Conservation (phyloP, 2,888 invertebrate species). For the Epirrhoe alternata region DNA sequence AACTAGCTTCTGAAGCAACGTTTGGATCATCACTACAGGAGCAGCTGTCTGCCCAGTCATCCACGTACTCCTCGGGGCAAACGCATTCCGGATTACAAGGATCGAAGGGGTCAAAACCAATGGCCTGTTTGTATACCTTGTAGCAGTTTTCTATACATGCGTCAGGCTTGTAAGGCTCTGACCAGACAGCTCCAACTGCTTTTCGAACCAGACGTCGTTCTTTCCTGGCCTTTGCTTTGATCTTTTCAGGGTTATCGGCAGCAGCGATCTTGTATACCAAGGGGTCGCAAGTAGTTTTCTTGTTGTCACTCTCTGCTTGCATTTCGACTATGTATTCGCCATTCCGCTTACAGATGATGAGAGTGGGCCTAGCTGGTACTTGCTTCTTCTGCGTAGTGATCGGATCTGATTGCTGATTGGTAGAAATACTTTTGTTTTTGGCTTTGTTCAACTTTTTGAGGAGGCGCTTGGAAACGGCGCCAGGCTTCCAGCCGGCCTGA, state of each 20-base stretch:
- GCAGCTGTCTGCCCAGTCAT: slow-evolving; percentile 46
- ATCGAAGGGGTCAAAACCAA: slow-evolving; percentile 55
- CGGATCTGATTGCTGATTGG: slow-evolving; percentile 46
- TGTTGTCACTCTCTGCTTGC: slow-evolving; percentile 55
- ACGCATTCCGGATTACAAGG: slow-evolving; percentile 51
- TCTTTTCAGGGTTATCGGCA: slow-evolving; percentile 57
- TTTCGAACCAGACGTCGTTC: slow-evolving; percentile 52
- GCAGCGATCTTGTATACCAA: slow-evolving; percentile 66
- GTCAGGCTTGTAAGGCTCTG: slow-evolving; percentile 63
- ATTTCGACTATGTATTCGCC: slow-evolving; percentile 72
- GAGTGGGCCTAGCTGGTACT: slow-evolving; percentile 62
- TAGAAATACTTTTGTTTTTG: slow-evolving; percentile 47
- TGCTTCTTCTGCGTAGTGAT: slow-evolving; percentile 60
- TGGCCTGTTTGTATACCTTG: slow-evolving; percentile 61
- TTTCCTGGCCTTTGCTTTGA: slow-evolving; percentile 54
- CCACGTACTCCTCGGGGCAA: slow-evolving; percentile 41
- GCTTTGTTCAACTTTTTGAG: slow-evolving; percentile 64
- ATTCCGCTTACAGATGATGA: slow-evolving; percentile 64
- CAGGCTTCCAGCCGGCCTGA: slow-evolving; percentile 76
- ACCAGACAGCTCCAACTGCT: slow-evolving; percentile 56
- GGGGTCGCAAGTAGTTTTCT: slow-evolving; percentile 55
- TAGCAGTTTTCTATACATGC: slow-evolving; percentile 63
- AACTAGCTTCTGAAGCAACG: slow-evolving; percentile 60
- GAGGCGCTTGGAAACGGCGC: slow-evolving; percentile 70
- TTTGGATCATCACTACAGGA: slow-evolving; percentile 56